phyloP scores from a whole-genome alignment of 2,888 invertebrate species.

The Scaptomyza flava region DNA sequence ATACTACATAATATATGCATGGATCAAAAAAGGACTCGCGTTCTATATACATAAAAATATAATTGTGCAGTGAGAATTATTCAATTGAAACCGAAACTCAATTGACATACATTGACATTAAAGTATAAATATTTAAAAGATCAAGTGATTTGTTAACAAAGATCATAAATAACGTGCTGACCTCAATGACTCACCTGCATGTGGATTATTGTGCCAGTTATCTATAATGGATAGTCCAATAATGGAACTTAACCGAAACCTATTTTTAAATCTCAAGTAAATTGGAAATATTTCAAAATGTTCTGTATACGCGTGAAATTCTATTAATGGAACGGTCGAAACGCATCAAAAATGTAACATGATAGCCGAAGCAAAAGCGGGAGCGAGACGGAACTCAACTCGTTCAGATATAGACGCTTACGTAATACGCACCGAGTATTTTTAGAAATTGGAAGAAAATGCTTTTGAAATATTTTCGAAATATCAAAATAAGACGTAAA shows the following conservation, averaged over 20 bases:
- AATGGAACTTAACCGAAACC: slow-evolving; percentile 28
- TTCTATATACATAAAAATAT: background rate
- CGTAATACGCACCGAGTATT: slow-evolving; percentile 57
- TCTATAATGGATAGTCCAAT: slow-evolving; percentile 26
- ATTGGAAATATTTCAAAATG: slow-evolving; percentile 38
- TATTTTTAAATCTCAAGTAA: slow-evolving; percentile 43
- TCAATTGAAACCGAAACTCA: slow-evolving; percentile 23
- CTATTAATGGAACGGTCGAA: slow-evolving; percentile 70
- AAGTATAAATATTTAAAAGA: slow-evolving; percentile 22
- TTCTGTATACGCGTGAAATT: slow-evolving; percentile 33
- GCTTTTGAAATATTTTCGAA: slow-evolving; percentile 30
- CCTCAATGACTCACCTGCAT: slow-evolving; percentile 44
- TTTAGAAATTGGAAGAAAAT: slow-evolving; percentile 35
- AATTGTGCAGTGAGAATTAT: slow-evolving; percentile 66
- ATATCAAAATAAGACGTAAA: slow-evolving; percentile 1
- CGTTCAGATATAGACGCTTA: slow-evolving; percentile 47
- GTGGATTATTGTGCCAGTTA: slow-evolving; percentile 47
- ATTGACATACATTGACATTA: slow-evolving; percentile 18
- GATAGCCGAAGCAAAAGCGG: slow-evolving; percentile 61
- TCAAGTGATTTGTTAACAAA: slow-evolving; percentile 36
- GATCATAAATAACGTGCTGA: slow-evolving; percentile 17
- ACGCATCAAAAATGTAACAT: slow-evolving; percentile 55
- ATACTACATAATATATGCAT: slow-evolving; percentile 34
- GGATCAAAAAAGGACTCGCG: slow-evolving; percentile 57
- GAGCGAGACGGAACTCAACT: slow-evolving; percentile 47